Evolutionary conservation across 2,888 invertebrate species (phyloP), one percentile per base, ranked within the genome.

Genomic region (Cryptocephalus moraei): DNA sequence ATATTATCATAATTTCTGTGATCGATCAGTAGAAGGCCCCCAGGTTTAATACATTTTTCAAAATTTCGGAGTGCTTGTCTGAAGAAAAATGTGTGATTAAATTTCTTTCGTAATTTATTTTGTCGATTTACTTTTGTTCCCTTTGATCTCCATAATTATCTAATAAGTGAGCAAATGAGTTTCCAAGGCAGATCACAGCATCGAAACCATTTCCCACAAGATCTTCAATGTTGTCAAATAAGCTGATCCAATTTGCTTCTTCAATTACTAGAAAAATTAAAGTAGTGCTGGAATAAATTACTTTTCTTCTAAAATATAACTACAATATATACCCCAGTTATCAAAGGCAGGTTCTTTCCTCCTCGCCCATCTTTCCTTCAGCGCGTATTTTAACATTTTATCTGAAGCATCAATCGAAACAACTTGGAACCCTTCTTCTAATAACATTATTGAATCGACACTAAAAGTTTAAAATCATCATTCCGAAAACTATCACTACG

Each of bases 331-430:
- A 92, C 91, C 75, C 92, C 92, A 92, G 46, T 84, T 79, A 61
- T 92, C 88, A 62, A 89, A 92, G 43, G 80, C 80, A 0, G 73
- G 59, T 61, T 91, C 85, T 62, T 82, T 86, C 52, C 92, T 75
- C 43, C 88, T 78, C 45, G 82, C 80, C 92, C 92, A 92, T 44
- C 92, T 75, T 14, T 87, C 81, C 62, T 90, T 88, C 34, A 91
- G 72, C 0, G 92, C 92, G 64, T 89, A 84, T 63, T 92, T 92
- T 60, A 92, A 69, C 92, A 92, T 92, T 72, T 91, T 91, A 66
- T 92, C 92, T 0, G 91, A 91, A 0, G 91, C 91, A 70, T 92
- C 92, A 4, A 86, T 82, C 0, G 91, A 91, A 2, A 86, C 84
- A 32, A 92, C 83, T 52, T 86, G 77, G 67, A 91, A 92, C 0